Conservation (phyloP, 2,797 vertebrate genomes). For the Sebastes hubbsi region DNA sequence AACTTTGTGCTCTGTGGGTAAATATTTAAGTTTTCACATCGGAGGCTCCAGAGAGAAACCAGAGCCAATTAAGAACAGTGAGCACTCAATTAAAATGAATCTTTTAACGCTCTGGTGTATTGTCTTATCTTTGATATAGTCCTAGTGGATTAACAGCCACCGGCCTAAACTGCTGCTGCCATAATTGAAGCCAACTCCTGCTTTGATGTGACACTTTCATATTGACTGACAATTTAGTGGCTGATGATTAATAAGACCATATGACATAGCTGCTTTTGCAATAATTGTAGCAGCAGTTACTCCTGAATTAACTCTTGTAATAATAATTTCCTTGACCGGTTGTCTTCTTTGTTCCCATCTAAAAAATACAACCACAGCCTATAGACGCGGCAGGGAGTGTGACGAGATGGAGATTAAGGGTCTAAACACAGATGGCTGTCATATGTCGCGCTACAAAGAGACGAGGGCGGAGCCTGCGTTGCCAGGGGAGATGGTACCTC, state of each 20-base stretch:
- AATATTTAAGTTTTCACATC: constrained; percentile 20
- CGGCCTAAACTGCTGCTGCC: constrained; percentile 1
- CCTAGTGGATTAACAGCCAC: constrained; percentile 15
- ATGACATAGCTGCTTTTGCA: not conserved
- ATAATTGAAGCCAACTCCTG: constrained; percentile 14
- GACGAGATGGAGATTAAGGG: constrained; percentile 63
- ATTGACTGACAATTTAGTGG: constrained; percentile 14
- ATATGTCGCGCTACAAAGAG: constrained; percentile 71
- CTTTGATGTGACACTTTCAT: constrained; percentile 40
- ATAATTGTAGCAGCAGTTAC: not conserved
- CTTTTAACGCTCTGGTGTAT: constrained; percentile 7
- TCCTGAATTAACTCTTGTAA: constrained; percentile 28
- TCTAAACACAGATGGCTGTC: constrained; percentile 77
- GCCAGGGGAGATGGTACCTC: constrained; percentile 69
- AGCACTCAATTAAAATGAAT: constrained; percentile 16
- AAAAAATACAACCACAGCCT: constrained; percentile 36
- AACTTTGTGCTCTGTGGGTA: not conserved
- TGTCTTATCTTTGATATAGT: constrained; percentile 39
- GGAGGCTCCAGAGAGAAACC: not conserved
- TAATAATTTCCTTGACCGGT: not conserved
- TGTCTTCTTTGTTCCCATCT: constrained; percentile 54
- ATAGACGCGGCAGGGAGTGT: constrained; percentile 50
- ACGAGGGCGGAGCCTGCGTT: constrained; percentile 65
- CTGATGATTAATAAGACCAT: constrained; percentile 21
- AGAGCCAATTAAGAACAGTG: constrained; percentile 20